Evolutionary conservation across 2,113 vertebrate species (phyloP), one percentile per base, ranked within the genome.

Genomic region (Leucoraja erinaceus): DNA sequence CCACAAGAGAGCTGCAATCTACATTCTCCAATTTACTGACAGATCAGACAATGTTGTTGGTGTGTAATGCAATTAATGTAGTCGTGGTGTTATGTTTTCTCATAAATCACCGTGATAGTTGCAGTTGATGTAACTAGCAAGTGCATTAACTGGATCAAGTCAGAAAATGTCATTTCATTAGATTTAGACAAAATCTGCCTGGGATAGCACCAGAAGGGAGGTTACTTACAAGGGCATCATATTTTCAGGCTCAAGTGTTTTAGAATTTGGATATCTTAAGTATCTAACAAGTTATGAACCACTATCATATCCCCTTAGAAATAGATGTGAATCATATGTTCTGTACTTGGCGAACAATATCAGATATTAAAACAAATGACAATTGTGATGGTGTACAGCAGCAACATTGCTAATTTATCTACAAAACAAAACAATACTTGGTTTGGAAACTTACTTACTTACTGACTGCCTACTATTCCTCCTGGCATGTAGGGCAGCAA

Each of bases 11-110:
- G 22, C 84, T 66, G 59, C 68, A 90, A 90, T 90, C 63, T 90
- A 31, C n/a, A n/a, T 70, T 68, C 38, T 68, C 68, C 66, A 72
- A 91, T 72, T 72, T 72, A 90, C 18, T 70, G 20, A 90, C 66
- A 91, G 66, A 66, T 91, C 72, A 91, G 70, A 91, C 33, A 91
- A 91, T 63, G 66, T 91, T 72, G 25, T n/a, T 63, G 56, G 59
- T 63, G 33, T 63, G 12, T 76, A 91, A 47, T 91, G 66, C 33
- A 72, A 70, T 91, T 70, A 91, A 91, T 28, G 16, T 91, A 28
- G 20, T 70, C 8, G 25, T 91, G 38, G 61, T 90, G 31, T 38
- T 90, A 18, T 72, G 14, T 91, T 68, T 70, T 91, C 63, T 28
- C 66, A 72, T 91, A 38, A 70, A 91, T 91, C 88, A 72, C 33